Evolutionary conservation across 92 coral and sea anemone species (phyloP).

Genomic region (Hydrozoanthus gracilis): DNA sequence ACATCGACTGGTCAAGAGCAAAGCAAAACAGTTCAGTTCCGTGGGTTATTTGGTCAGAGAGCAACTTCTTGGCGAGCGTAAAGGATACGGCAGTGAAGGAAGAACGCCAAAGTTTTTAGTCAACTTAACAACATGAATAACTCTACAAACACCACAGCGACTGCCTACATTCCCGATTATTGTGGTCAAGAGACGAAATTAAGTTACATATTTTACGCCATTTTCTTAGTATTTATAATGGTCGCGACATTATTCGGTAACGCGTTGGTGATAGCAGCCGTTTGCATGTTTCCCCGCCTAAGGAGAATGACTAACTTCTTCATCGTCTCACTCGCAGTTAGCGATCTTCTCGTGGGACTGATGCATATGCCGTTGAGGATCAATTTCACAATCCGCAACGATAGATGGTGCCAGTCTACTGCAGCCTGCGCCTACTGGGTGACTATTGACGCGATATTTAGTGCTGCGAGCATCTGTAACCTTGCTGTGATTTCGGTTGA

Average conservation of each 20-base stretch:
- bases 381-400: conserved; percentile 77
- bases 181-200: conserved; percentile 16
- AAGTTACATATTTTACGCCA: conserved; percentile 53
- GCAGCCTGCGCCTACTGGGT: conserved; percentile 82
- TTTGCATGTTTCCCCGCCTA: conserved; percentile 76
- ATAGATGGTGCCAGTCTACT: conserved; percentile 73
- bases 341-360: conserved; percentile 84
- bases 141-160: conserved; percentile 24
- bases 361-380: conserved; percentile 87
- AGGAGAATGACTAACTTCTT: conserved; percentile 91
- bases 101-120: not conserved
- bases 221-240: conserved; percentile 80
- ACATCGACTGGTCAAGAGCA: not conserved
- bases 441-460: conserved; percentile 77
- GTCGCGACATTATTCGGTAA: conserved; percentile 89
- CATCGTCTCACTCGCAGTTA: conserved; percentile 89
- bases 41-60: conserved; percentile 4
- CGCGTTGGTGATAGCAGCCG: conserved; percentile 88
- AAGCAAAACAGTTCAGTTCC: not conserved
- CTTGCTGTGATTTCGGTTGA: conserved; percentile 92
- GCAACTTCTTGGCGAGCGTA: not conserved
- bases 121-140: conserved; percentile 33
- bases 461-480: conserved; percentile 90
- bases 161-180: not conserved
- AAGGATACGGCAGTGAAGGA: no score